Percentiles rank a stretch among this genome's conserved stretches.
Evolutionary conservation across 2,113 vertebrate species (phyloP).

Genomic region (Elephantulus edwardii): DNA sequence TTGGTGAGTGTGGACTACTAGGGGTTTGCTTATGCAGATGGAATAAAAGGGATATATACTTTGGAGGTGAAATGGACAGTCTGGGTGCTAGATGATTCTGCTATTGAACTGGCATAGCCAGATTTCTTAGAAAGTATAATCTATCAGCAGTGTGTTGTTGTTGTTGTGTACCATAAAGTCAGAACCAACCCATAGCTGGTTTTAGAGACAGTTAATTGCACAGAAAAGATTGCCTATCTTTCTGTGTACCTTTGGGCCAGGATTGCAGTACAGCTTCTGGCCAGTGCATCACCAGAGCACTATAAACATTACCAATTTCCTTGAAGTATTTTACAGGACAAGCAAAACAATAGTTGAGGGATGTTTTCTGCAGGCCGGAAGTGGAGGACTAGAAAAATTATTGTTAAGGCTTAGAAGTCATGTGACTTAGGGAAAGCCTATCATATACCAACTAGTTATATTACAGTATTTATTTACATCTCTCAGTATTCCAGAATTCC

Average conservation of each 20-base stretch:
- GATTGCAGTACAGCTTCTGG: no score
- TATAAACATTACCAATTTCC: not conserved
- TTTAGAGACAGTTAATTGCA: no score
- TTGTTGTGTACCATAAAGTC: no score
- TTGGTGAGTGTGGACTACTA: not conserved
- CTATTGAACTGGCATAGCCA: not conserved
- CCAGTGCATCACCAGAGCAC: no score
- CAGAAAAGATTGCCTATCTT: no score
- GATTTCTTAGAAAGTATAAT: constrained; percentile 2
- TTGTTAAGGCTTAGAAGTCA: not conserved
- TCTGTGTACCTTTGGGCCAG: no score
- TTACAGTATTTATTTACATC: not conserved
- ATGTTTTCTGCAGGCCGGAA: not conserved
- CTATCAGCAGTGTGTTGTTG: not conserved
- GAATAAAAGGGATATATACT: not conserved
- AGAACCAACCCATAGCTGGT: no score
- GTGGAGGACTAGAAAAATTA: not conserved
- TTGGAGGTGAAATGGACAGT: not conserved
- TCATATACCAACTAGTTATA: not conserved
- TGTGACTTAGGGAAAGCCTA: not conserved
- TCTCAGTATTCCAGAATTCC: not conserved
- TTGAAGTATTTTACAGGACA: not conserved
- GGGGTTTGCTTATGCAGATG: not conserved
- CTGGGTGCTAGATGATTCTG: not conserved
- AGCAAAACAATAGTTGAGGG: not conserved